Base-by-base conservation (phyloP, 2,797 vertebrate species). In the Anguilla megastoma region DNA sequence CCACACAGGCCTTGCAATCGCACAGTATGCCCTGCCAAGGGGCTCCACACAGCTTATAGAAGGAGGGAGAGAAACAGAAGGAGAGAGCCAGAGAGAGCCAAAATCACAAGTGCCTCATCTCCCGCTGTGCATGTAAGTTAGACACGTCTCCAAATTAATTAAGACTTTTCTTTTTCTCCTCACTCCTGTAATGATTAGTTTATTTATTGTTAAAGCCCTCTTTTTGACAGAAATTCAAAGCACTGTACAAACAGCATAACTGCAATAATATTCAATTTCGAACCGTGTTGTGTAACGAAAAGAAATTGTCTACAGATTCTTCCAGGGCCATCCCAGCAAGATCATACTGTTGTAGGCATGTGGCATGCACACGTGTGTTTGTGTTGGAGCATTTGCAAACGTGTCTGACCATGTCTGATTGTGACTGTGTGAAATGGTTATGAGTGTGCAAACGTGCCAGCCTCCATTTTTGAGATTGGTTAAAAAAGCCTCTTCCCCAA, bases 61-160 rank as follows among this genome's bases (percentile, higher is more conserved):
- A 9, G 50, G 60, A 74, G 63, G 24, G 52, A 85, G 84, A 60
- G 69, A 85, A 85, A 85, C 54, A 85, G 84, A 58, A 60, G 56
- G 58, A 21, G 58, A 85, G 56, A 66, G 84, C n/a, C 54, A 18
- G 84, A 16, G 33, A 85, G 41, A 86, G 85, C 85, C 85, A 82
- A 86, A 79, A 80, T 82, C 58, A 48, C 54, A 82, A 88, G 74
- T 66, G 88, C 21, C 80, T 74, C 33, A 27, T 41, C 63, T 84
- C 76, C 87, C 87, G 16, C 80, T 18, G 58, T 71, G 80, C 60
- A 84, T 88, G 85, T 69, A 14, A 86, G 18, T 88, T 58, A 85
- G 82, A 85, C 84, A 88, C 69, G 36, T 86, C 74, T 86, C 84
- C 58, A 82, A 82, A 86, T 66, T 85, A 88, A 82, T 88, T 69